Base-by-base conservation (phyloP, 2,888 invertebrate genomes). In the Rhagonycha lutea region DNA sequence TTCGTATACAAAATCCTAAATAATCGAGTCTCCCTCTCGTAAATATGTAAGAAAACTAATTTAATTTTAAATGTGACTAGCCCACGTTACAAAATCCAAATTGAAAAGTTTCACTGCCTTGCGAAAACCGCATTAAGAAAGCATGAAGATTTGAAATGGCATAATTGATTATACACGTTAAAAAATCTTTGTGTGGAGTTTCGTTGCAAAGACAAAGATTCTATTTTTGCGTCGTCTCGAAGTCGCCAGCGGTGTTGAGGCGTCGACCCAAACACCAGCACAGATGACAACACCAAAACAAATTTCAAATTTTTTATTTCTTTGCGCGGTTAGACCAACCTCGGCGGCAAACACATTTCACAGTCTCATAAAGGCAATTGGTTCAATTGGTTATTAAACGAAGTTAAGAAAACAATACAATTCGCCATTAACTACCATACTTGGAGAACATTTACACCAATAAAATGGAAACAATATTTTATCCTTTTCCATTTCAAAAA, bases 181-280 rank as follows among this genome's bases (percentile, higher is more conserved):
- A 47, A 47, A 47, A 47, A 47, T 47, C 47, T 47, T 47, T 47
- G 47, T 47, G 47, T 47, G 47, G n/a, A 47, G 47, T 47, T 47
- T n/a, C 47, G 47, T 47, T n/a, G 47, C 47, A 73, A 76, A 71
- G 71, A 70, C 60, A 29, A 69, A 68, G 63, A 74, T 74, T 77
- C 74, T 77, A 74, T 77, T 73, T 74, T 74, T 77, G 77, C 61
- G 69, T 70, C 74, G 77, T 74, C 73, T 70, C 70, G 69, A 69
- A 77, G 77, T 74, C 77, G 77, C 77, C 74, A 72, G 29, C 69
- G 69, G 47, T 47, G 68, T 8, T 14, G 67, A 77, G 77, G 77
- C 77, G 74, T 72, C 77, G 74, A 77, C 77, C 74, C 72, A 72
- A 71, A 65, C 68, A 63, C 61, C 28, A 70, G 67, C 72, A 72